phyloP scores from a whole-genome alignment of 2,888 invertebrate species.

The Parelbella ahira region DNA sequence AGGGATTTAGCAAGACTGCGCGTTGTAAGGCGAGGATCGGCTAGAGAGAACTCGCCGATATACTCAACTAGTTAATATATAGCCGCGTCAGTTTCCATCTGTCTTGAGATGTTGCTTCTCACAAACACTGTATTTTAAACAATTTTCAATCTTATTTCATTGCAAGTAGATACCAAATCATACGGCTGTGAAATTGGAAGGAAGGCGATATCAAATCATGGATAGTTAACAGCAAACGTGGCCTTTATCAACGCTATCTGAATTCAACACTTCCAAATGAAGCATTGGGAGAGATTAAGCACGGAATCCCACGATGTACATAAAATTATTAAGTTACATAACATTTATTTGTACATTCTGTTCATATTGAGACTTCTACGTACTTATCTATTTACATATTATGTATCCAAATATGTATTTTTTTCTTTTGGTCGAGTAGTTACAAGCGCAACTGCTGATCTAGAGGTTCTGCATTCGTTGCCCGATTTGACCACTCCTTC shows the following conservation, averaged over 20 bases:
- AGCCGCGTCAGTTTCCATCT: slow-evolving; percentile 17
- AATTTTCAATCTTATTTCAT: neutral
- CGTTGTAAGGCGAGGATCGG: slow-evolving; percentile 28
- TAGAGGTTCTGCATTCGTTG: too few relatives aligned
- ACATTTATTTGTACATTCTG: slow-evolving; percentile 3
- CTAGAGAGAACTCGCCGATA: slow-evolving; percentile 13
- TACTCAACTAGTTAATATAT: slow-evolving; percentile 17
- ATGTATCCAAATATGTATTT: too few relatives aligned
- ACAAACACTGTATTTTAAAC: neutral
- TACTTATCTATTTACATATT: too few relatives aligned
- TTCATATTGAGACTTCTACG: too few relatives aligned
- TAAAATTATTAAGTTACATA: slow-evolving; percentile 15
- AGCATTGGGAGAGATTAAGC: slow-evolving; percentile 11
- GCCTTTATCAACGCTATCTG: slow-evolving; percentile 18
- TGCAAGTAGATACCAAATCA: neutral
- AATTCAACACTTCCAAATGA: slow-evolving; percentile 20
- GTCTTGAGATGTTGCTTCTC: slow-evolving; percentile 11
- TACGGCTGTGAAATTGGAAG: neutral
- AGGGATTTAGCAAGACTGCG: slow-evolving; percentile 29
- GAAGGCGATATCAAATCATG: slow-evolving; percentile 5
- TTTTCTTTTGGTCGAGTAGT: too few relatives aligned
- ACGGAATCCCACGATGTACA: slow-evolving; percentile 19
- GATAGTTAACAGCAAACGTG: slow-evolving; percentile 20
- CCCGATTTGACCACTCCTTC: too few relatives aligned
- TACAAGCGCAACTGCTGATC: too few relatives aligned